Base-by-base conservation (phyloP, 2,888 invertebrate species). In the Agriopis marginaria region DNA sequence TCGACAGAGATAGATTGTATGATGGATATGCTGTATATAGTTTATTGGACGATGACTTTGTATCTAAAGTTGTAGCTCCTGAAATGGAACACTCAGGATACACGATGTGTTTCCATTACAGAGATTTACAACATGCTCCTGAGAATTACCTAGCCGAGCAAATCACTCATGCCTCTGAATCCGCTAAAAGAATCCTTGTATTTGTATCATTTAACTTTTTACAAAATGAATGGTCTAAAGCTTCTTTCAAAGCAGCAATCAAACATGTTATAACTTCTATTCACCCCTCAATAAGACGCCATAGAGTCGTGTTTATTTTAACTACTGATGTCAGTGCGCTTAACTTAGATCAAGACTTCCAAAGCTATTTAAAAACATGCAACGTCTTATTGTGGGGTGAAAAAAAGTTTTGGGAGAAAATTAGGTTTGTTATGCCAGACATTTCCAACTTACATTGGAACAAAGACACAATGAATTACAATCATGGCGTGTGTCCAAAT, bases 1-100 rank as follows among this genome's bases (percentile, higher is more conserved):
- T 96, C 42, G 95, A 95, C 82, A 91, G 94, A 78, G 96, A 97
- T 83, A 95, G 97, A 77, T 93, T 97, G 64, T 98, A 97, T 89
- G 98, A 98, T 91, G 98, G 97, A 72, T 98, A 98, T 89, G 96
- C 98, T 85, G 96, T 97, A 62, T 98, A 98, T 93, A 97, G 97
- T 90, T 96, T 96, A 82, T 95, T 97, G 80, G 98, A 98, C 94
- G 97, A 95, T 89, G 96, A 94, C 95, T 96, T 95, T 86, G 95
- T 95, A 90, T 96, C 89, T 85, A 96, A 90, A 94, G 96, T 94
- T 90, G 96, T 94, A 83, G 97, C 93, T 89, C 96, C 88, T 85
- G 97, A 97, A 89, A 92, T 98, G 82, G 97, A 98, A 89, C 97
- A 96, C 79, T 92, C 89, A 14, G 95, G 95, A 75, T 95, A 95